A percentile compares a stretch with the other conserved stretches of the same genome.
These are phyloP conservation scores for Acipenser oxyrinchus DNA, from an alignment of 2,797 vertebrate species.

Conservation along the genomic window DNA sequence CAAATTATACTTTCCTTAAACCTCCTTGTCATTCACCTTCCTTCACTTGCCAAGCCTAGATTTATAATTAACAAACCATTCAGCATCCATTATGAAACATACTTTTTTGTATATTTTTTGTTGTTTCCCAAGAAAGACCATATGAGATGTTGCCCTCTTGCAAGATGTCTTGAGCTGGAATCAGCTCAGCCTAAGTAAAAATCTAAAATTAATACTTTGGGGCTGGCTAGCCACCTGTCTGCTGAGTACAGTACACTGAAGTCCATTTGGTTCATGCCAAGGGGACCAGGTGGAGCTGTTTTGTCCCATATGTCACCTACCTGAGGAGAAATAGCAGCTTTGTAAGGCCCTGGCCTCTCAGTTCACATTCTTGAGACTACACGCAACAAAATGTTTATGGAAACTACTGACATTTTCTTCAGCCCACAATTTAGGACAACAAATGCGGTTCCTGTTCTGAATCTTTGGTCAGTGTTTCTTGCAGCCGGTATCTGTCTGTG, in stretches of 20 bases:
- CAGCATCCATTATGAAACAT: too few relatives aligned
- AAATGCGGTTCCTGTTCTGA: not conserved
- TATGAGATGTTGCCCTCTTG: constrained; percentile 22
- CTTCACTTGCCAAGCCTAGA: too few relatives aligned
- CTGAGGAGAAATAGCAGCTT: constrained; percentile 27
- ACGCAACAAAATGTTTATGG: too few relatives aligned
- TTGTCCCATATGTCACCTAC: constrained; percentile 41
- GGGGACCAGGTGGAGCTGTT: constrained; percentile 42
- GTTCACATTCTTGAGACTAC: too few relatives aligned
- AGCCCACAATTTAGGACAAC: too few relatives aligned
- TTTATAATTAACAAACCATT: too few relatives aligned
- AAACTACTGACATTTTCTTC: too few relatives aligned
- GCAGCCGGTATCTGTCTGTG: too few relatives aligned
- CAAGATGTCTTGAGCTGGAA: constrained; percentile 25
- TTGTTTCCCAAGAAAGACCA: constrained; percentile 28
- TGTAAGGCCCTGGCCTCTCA: not conserved
- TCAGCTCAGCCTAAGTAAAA: constrained; percentile 40
- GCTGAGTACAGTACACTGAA: constrained; percentile 31
- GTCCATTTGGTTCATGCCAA: constrained; percentile 40
- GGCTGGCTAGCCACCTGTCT: constrained; percentile 50
- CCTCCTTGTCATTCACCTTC: too few relatives aligned
- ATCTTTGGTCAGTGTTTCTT: not conserved
- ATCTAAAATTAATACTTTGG: constrained; percentile 39
- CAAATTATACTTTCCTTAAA: too few relatives aligned
- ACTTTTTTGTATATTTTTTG: too few relatives aligned